Evolutionary conservation across 2,113 vertebrate genomes (phyloP).

Genomic region (Canis aureus): DNA sequence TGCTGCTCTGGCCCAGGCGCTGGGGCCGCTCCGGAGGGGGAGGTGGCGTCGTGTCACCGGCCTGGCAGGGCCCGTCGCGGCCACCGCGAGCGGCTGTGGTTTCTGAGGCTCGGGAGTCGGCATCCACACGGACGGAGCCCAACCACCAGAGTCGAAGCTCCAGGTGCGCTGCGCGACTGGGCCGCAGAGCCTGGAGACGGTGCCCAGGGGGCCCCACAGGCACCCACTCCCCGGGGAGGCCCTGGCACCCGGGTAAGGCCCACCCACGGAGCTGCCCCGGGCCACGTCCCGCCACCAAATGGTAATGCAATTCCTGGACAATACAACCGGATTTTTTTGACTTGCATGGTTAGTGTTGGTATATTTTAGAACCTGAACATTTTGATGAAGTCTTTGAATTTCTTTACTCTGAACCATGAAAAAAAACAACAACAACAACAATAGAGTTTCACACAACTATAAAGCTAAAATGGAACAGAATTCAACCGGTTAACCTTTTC

Average conservation of each 20-base stretch:
- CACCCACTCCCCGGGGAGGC: fast-evolving
- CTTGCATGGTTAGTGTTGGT: not conserved
- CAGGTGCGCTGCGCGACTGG: not conserved
- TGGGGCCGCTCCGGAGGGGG: too few relatives aligned
- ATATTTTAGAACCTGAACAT: not conserved
- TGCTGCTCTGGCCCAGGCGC: not conserved
- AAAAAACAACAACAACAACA: not conserved
- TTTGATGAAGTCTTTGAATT: not conserved
- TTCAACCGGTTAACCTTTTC: not conserved
- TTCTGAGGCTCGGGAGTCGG: not conserved
- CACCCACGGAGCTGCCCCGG: fast-evolving
- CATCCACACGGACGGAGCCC: too few relatives aligned
- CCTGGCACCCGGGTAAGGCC: not conserved
- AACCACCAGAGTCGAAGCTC: not conserved
- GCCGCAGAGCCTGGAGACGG: not conserved
- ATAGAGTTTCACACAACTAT: not conserved
- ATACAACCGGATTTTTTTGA: not conserved
- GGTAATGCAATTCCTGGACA: not conserved
- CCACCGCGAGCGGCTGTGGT: not conserved
- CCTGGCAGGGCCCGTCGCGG: too few relatives aligned
- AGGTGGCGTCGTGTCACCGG: too few relatives aligned
- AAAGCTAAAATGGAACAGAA: not conserved
- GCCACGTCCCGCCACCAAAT: not conserved
- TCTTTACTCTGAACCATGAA: not conserved
- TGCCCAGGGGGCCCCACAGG: too few relatives aligned